Evolutionary conservation across 2,888 invertebrate species (phyloP).

Genomic region (Helicoverpa assulta): DNA sequence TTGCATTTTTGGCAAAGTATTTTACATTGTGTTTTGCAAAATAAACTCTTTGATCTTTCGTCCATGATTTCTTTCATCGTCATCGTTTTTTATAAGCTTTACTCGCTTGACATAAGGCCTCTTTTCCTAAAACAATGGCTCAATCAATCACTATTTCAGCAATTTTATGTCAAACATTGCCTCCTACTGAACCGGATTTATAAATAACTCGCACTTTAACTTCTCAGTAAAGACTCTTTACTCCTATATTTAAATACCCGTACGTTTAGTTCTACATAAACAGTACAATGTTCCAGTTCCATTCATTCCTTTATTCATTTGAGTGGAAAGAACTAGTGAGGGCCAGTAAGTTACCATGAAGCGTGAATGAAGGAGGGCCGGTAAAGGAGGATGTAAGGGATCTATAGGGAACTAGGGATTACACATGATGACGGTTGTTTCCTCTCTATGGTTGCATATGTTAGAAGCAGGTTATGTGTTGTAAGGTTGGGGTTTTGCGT

Average conservation of each 20-base stretch:
- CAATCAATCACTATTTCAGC: not conserved
- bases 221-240: not conserved
- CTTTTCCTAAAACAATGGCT: not conserved
- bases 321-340: constrained; percentile 51
- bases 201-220: not conserved
- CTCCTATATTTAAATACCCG: constrained; percentile 1
- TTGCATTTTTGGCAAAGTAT: not conserved
- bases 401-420: constrained; percentile 53
- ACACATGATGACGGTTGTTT: constrained; percentile 41
- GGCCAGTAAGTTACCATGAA: constrained; percentile 55
- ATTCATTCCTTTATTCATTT: constrained; percentile 52
- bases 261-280: not conserved
- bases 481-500: constrained; percentile 3
- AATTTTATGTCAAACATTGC: no score
- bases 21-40: no score
- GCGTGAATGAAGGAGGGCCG: constrained; percentile 47
- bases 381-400: constrained; percentile 45
- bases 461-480: constrained; percentile 10
- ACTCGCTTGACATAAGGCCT: no score
- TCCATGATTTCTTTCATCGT: no score
- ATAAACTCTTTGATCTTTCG: no score
- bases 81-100: not conserved
- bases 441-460: constrained; percentile 27
- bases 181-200: no score
- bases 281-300: constrained; percentile 25